Percentiles rank a stretch among this genome's conserved stretches.
Evolutionary conservation across 2,888 invertebrate genomes (phyloP).

Genomic region (Andrena dorsata): DNA sequence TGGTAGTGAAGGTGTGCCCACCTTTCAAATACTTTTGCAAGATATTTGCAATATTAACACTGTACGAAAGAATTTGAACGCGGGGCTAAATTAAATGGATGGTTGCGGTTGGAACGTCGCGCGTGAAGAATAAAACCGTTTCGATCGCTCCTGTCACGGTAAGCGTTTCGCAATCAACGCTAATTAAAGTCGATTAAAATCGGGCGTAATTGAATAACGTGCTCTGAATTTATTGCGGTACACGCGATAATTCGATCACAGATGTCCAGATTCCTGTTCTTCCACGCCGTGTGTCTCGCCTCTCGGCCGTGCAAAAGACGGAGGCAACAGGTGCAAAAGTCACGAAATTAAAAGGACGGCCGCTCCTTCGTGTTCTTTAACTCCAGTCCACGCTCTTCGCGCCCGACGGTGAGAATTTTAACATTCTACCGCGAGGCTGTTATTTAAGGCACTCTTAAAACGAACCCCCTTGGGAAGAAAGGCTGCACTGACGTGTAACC

Average conservation of each 20-base stretch:
- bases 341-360: slow-evolving; percentile 61
- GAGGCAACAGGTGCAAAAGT: slow-evolving; percentile 65
- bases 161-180: slow-evolving; percentile 52
- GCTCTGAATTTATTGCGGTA: slow-evolving; percentile 51
- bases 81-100: neutral
- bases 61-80: neutral
- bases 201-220: slow-evolving; percentile 58
- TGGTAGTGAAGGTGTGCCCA: too few relatives aligned
- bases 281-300: slow-evolving; percentile 27
- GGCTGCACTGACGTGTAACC: neutral
- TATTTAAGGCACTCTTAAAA: neutral
- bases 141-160: slow-evolving; percentile 45
- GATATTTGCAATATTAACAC: neutral
- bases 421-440: neutral
- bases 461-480: neutral
- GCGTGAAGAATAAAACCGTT: slow-evolving; percentile 28
- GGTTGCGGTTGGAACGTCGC: neutral
- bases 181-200: slow-evolving; percentile 58
- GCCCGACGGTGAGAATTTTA: neutral
- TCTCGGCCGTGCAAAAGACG: slow-evolving; percentile 25
- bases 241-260: slow-evolving; percentile 58
- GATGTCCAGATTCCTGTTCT: slow-evolving; percentile 33
- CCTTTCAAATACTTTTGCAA: too few relatives aligned
- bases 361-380: slow-evolving; percentile 9
- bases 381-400: neutral